Evolutionary conservation across 1,140 invertebrate species (phyloP).

Genomic region (Camponotus floridanus): DNA sequence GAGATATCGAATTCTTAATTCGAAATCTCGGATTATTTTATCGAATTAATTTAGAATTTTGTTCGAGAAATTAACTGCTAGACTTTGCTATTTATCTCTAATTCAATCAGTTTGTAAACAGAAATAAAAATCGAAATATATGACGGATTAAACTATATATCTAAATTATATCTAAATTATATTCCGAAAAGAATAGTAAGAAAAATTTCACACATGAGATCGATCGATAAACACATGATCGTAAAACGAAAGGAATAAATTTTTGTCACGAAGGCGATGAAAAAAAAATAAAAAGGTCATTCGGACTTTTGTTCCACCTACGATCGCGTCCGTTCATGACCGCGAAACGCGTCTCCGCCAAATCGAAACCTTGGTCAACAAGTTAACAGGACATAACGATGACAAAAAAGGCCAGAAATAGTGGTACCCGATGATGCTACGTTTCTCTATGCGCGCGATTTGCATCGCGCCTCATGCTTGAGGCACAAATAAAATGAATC

Average conservation of each 20-base stretch:
- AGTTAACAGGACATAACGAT: conserved; percentile 70
- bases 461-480: conserved; percentile 71
- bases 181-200: too few relatives aligned
- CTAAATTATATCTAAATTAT: background rate
- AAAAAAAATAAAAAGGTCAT: conserved; percentile 57
- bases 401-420: conserved; percentile 57
- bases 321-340: conserved; percentile 41
- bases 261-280: background rate
- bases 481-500: conserved; percentile 64
- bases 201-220: too few relatives aligned
- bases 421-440: conserved; percentile 23
- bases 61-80: background rate
- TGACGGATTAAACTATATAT: background rate
- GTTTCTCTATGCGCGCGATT: conserved; percentile 71
- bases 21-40: background rate
- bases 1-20: background rate
- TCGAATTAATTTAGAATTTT: background rate
- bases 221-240: too few relatives aligned
- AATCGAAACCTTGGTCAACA: conserved; percentile 76
- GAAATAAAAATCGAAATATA: background rate
- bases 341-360: conserved; percentile 69
- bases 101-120: background rate
- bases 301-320: conserved; percentile 71
- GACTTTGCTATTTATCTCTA: background rate
- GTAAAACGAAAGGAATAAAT: conserved; percentile 30